phyloP scores from a whole-genome alignment of 2,888 invertebrate species.

The Amphimallon solstitiale region DNA sequence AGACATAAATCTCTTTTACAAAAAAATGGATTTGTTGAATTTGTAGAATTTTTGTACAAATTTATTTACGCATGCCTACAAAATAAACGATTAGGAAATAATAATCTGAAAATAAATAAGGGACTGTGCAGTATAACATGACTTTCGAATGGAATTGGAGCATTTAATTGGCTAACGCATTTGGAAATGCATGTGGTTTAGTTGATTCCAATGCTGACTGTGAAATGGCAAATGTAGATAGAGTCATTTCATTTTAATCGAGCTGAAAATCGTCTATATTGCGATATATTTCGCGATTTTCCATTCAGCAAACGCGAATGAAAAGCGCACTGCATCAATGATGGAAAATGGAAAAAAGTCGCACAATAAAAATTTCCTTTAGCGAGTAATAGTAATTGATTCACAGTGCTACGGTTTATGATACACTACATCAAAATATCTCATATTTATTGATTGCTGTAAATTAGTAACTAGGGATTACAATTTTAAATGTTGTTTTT shows the following conservation, averaged over 20 bases:
- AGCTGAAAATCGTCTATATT: conserved; percentile 11
- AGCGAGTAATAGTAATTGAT: too few relatives aligned
- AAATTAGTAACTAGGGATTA: too few relatives aligned
- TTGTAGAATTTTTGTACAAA: too few relatives aligned
- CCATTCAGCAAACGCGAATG: background rate
- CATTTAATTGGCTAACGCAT: conserved; percentile 24
- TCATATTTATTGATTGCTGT: too few relatives aligned
- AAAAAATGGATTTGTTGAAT: too few relatives aligned
- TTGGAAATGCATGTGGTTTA: conserved; percentile 14
- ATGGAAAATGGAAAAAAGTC: too few relatives aligned
- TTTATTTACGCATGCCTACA: too few relatives aligned
- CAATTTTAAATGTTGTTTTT: too few relatives aligned
- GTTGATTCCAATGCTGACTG: background rate
- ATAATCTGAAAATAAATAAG: background rate
- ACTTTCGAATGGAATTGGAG: background rate
- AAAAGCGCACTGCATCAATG: background rate
- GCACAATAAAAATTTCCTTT: too few relatives aligned
- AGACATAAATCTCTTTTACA: too few relatives aligned
- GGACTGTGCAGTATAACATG: background rate
- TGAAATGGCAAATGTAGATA: conserved; percentile 12
- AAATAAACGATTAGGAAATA: background rate
- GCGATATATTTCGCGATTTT: background rate
- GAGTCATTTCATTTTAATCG: conserved; percentile 14
- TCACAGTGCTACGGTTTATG: too few relatives aligned
- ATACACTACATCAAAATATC: too few relatives aligned